Percentiles rank a stretch among this genome's conserved stretches.
These are phyloP conservation scores for Spisula solida DNA, from an alignment of 2,888 invertebrate genomes.

Conservation along the genomic window DNA sequence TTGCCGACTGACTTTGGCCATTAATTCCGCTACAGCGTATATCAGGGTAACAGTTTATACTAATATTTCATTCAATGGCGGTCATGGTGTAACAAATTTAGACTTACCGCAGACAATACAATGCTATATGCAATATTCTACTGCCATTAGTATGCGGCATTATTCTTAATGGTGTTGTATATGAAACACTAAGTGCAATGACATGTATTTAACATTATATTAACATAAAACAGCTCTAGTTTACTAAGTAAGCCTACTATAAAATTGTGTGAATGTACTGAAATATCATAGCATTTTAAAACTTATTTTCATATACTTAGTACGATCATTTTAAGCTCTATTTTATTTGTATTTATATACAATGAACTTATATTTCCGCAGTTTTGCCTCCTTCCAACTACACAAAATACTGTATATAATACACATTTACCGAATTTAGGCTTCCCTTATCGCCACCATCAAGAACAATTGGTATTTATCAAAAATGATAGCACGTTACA, in stretches of 20 bases:
- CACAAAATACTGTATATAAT: background rate
- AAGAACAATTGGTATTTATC: conserved; percentile 20
- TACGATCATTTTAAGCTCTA: background rate
- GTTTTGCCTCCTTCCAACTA: background rate
- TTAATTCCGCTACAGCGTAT: background rate
- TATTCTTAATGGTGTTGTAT: too few relatives aligned
- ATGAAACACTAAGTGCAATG: too few relatives aligned
- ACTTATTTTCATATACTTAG: background rate
- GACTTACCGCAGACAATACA: background rate
- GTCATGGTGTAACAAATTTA: background rate
- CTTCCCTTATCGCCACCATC: background rate
- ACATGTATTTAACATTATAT: too few relatives aligned
- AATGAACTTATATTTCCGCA: background rate
- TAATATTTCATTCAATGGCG: background rate
- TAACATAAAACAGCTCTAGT: too few relatives aligned
- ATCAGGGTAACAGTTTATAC: background rate
- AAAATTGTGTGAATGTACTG: background rate
- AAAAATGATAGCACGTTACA: background rate
- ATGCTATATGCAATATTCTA: background rate
- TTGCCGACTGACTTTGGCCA: background rate
- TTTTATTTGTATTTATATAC: background rate
- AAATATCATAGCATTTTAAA: background rate
- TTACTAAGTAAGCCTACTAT: too few relatives aligned
- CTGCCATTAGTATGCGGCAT: too few relatives aligned
- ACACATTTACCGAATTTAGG: background rate